These are phyloP conservation scores for Chelidonichthys spinosus DNA, from an alignment of 2,797 vertebrate species.

Conservation along the genomic window DNA sequence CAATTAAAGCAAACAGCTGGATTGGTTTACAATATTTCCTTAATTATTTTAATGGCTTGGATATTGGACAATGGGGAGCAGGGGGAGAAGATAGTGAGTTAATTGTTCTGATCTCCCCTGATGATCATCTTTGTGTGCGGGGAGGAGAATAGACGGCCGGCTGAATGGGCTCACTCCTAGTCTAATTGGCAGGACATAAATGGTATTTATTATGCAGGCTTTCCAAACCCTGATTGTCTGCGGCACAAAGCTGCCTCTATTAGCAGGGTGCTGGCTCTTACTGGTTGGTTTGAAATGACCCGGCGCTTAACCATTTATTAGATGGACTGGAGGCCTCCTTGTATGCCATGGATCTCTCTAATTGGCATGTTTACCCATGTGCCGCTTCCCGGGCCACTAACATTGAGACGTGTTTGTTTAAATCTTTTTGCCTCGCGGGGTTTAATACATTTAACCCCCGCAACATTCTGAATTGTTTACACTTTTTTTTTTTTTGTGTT, in stretches of 20 bases:
- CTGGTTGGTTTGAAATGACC: constrained; percentile 81
- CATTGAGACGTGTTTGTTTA: constrained; percentile 72
- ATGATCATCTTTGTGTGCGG: constrained; percentile 81
- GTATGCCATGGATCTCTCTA: constrained; percentile 79
- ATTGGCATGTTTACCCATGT: constrained; percentile 83
- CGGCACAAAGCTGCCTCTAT: constrained; percentile 82
- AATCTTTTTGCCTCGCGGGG: constrained; percentile 63
- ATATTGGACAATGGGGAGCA: constrained; percentile 80
- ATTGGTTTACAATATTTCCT: constrained; percentile 85
- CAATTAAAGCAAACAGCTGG: constrained; percentile 84
- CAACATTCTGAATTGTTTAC: constrained; percentile 56
- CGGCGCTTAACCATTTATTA: constrained; percentile 81
- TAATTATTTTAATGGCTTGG: constrained; percentile 85
- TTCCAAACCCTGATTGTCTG: constrained; percentile 83
- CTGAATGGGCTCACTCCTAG: constrained; percentile 80
- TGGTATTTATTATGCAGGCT: constrained; percentile 83
- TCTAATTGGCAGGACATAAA: constrained; percentile 86
- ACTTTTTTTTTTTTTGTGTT: constrained; percentile 45
- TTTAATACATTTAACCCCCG: constrained; percentile 75
- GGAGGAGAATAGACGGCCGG: constrained; percentile 77
- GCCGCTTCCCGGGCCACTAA: constrained; percentile 63
- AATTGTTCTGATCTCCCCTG: constrained; percentile 85
- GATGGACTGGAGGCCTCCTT: constrained; percentile 76
- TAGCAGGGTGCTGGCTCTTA: constrained; percentile 79
- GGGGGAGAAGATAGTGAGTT: constrained; percentile 78